phyloP scores from a whole-genome alignment of 2,113 vertebrate species.

The Cochlearius cochlearius region DNA sequence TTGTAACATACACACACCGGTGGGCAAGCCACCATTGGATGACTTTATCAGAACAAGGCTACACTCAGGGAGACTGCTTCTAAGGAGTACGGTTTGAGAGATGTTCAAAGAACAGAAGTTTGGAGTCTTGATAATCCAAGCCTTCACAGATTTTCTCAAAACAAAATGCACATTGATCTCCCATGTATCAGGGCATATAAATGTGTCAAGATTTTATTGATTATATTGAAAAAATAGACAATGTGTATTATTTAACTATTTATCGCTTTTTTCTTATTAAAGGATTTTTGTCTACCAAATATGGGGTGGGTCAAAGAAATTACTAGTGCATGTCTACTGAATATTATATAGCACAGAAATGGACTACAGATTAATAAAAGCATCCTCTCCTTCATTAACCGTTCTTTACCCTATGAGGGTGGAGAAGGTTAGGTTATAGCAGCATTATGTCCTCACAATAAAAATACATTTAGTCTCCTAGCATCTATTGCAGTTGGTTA shows the following conservation, averaged over 20 bases:
- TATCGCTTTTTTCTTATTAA: not conserved
- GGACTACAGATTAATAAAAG: not conserved
- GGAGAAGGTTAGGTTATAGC: constrained; percentile 48
- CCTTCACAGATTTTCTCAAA: not conserved
- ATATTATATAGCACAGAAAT: not conserved
- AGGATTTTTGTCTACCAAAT: not conserved
- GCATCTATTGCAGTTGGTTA: constrained; percentile 20
- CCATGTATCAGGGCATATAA: not conserved
- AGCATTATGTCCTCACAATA: constrained; percentile 42
- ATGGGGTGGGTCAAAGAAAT: not conserved
- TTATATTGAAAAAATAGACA: not conserved
- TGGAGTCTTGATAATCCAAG: not conserved
- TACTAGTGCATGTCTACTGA: not conserved
- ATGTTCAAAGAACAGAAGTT: constrained; percentile 6
- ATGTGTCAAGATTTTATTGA: not conserved
- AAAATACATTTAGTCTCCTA: constrained; percentile 42
- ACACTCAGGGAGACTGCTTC: not conserved
- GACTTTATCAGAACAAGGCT: constrained; percentile 1
- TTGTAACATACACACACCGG: not conserved
- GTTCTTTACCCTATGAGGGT: constrained; percentile 40
- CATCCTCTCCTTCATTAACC: constrained; percentile 31
- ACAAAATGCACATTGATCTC: not conserved
- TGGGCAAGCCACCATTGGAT: not conserved
- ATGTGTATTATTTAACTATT: not conserved
- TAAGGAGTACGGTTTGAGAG: not conserved